A percentile compares a stretch with the other conserved stretches of the same genome.
Evolutionary conservation across 2,888 invertebrate species (phyloP).

Genomic region (Nomada ferruginata): DNA sequence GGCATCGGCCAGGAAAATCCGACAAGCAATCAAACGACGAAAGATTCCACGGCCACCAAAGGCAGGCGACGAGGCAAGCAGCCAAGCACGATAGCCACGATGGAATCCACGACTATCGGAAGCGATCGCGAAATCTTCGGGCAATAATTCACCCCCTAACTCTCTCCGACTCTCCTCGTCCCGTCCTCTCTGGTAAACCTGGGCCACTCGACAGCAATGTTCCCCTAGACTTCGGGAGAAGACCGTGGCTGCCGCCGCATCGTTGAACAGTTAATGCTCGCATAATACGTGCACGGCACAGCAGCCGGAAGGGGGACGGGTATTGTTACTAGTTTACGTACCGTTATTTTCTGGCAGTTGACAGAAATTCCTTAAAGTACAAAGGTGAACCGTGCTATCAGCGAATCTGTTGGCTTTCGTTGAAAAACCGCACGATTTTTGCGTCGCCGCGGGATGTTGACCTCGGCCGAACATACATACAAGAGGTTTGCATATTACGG

Average conservation of each 20-base stretch:
- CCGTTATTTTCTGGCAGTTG: conserved; percentile 69
- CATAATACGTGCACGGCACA: conserved; percentile 52
- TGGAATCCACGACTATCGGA: conserved; percentile 79
- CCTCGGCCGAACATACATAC: neutral
- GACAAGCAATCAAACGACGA: conserved; percentile 69
- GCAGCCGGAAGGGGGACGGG: conserved; percentile 51
- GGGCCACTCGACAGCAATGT: conserved; percentile 43
- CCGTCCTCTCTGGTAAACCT: neutral
- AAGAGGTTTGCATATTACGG: neutral
- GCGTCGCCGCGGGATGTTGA: neutral
- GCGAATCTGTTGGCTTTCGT: conserved; percentile 16
- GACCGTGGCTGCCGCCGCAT: conserved; percentile 48
- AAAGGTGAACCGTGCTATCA: conserved; percentile 35
- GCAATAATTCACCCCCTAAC: conserved; percentile 79
- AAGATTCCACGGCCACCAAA: conserved; percentile 75
- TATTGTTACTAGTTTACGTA: conserved; percentile 68
- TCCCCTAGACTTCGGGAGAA: conserved; percentile 54
- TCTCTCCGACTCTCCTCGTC: conserved; percentile 32
- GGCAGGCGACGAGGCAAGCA: conserved; percentile 69
- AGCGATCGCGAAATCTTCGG: conserved; percentile 80
- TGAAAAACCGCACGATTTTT: conserved; percentile 6
- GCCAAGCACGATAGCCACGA: conserved; percentile 58
- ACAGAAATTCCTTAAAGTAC: conserved; percentile 60
- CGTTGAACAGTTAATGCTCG: conserved; percentile 66
- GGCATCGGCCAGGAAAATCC: conserved; percentile 43